Percentiles rank a stretch among this genome's conserved stretches.
These are phyloP conservation scores for Danaus melanippus DNA, from an alignment of 1,140 invertebrate genomes.

Conservation along the genomic window DNA sequence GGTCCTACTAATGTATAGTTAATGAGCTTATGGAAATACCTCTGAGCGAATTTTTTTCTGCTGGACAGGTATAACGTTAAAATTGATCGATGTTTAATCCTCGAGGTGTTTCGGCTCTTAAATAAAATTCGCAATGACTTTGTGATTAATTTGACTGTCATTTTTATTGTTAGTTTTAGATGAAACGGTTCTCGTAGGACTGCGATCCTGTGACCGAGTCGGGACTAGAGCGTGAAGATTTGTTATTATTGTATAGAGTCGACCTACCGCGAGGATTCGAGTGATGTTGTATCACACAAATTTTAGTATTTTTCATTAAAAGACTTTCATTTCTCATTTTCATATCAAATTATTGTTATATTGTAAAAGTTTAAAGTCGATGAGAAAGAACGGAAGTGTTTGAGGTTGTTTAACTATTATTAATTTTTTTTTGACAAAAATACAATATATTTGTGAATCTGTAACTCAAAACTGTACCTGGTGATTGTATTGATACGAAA, in stretches of 20 bases:
- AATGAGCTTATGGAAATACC: slow-evolving; percentile 23
- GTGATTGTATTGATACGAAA: slow-evolving; percentile 66
- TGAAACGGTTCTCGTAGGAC: slow-evolving; percentile 51
- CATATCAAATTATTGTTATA: slow-evolving; percentile 33
- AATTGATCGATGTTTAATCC: slow-evolving; percentile 20
- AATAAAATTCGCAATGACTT: slow-evolving; percentile 27
- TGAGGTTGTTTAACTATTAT: slow-evolving; percentile 36
- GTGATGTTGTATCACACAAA: slow-evolving; percentile 36
- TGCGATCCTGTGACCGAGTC: slow-evolving; percentile 38
- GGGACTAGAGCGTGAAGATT: slow-evolving; percentile 26
- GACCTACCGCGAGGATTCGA: slow-evolving; percentile 24
- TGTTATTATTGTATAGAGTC: slow-evolving; percentile 32
- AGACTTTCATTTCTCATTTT: slow-evolving; percentile 33
- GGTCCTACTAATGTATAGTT: slow-evolving; percentile 46
- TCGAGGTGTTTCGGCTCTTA: slow-evolving; percentile 32
- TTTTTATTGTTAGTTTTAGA: slow-evolving; percentile 44
- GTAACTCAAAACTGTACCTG: slow-evolving; percentile 68
- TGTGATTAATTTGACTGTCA: slow-evolving; percentile 53
- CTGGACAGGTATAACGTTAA: slow-evolving; percentile 33
- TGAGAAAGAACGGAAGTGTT: slow-evolving; percentile 34
- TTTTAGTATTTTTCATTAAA: slow-evolving; percentile 37
- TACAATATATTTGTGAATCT: slow-evolving; percentile 58
- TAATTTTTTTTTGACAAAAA: slow-evolving; percentile 42
- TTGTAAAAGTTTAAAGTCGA: slow-evolving; percentile 30
- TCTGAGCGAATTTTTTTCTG: slow-evolving; percentile 30